Evolutionary conservation across 2,797 vertebrate genomes (phyloP).

Genomic region (Thunnus albacares): DNA sequence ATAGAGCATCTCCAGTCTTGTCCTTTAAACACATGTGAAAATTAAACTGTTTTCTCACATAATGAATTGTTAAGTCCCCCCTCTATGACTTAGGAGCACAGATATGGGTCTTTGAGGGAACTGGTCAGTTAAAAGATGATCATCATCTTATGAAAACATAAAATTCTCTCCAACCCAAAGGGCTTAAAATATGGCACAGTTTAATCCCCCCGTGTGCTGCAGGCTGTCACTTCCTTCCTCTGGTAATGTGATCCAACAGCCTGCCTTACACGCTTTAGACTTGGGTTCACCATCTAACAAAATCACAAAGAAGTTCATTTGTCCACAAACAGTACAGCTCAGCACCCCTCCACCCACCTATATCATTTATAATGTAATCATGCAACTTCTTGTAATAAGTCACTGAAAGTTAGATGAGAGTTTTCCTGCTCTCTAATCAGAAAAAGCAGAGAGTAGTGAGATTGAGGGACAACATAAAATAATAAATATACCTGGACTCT

Average conservation of each 20-base stretch:
- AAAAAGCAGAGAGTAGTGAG: conserved; percentile 42
- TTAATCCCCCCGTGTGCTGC: not conserved
- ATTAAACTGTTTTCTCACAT: not conserved
- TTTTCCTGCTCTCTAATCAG: conserved; percentile 38
- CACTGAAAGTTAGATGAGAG: conserved; percentile 41
- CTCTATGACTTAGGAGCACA: not conserved
- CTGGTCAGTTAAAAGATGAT: conserved; percentile 11
- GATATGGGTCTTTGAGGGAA: not conserved
- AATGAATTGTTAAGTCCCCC: not conserved
- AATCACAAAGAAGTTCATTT: conserved; percentile 20
- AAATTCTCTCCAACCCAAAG: conserved; percentile 4
- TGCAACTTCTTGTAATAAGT: conserved; percentile 61
- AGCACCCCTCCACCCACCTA: conserved; percentile 6
- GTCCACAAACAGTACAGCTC: conserved; percentile 12
- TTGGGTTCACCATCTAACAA: not conserved
- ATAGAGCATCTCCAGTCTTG: not conserved
- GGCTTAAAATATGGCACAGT: conserved; percentile 1
- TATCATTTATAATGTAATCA: conserved; percentile 43
- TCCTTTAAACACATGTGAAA: not conserved
- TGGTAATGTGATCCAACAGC: conserved; percentile 36
- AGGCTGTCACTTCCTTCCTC: conserved; percentile 63
- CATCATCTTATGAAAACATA: conserved; percentile 35
- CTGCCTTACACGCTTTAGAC: not conserved
- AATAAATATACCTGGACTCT: conserved; percentile 85
- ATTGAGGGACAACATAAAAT: conserved; percentile 60